Evolutionary conservation across 2,797 vertebrate species (phyloP).

Genomic region (Garrulus glandarius): DNA sequence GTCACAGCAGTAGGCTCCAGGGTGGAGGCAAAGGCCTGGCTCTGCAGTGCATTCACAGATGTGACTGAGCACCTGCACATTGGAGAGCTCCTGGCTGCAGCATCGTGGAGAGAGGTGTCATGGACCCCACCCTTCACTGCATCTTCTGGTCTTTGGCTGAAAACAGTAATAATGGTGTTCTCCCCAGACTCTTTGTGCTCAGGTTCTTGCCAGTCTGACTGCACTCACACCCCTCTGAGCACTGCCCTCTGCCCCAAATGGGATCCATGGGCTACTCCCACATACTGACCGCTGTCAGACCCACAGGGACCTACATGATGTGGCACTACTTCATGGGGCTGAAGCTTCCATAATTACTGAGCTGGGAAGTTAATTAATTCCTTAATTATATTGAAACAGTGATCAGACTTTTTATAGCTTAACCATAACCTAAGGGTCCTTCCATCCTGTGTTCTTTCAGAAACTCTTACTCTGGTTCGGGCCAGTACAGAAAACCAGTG

Average conservation of each 20-base stretch:
- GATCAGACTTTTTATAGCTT: neutral
- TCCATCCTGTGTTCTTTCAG: neutral
- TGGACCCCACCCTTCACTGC: fast-evolving
- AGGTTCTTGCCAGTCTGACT: neutral
- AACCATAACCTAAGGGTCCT: neutral
- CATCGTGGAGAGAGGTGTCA: neutral
- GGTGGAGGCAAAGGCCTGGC: neutral
- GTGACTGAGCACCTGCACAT: fast-evolving
- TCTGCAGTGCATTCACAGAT: neutral
- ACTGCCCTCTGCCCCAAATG: fast-evolving
- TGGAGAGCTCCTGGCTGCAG: neutral
- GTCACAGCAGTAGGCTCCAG: neutral
- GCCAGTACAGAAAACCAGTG: neutral
- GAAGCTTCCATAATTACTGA: neutral
- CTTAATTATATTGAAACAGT: neutral
- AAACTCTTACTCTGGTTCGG: fast-evolving
- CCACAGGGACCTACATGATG: neutral
- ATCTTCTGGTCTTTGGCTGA: neutral
- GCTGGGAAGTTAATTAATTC: constrained; percentile 9
- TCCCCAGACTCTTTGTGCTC: neutral
- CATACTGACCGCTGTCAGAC: neutral
- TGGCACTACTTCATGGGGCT: neutral
- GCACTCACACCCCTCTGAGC: neutral
- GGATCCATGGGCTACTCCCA: too few species aligned
- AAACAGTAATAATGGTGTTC: neutral